A percentile compares a stretch with the other conserved stretches of the same genome.
phyloP scores from a whole-genome alignment of 2,797 vertebrate genomes.

The Cygnus olor region DNA sequence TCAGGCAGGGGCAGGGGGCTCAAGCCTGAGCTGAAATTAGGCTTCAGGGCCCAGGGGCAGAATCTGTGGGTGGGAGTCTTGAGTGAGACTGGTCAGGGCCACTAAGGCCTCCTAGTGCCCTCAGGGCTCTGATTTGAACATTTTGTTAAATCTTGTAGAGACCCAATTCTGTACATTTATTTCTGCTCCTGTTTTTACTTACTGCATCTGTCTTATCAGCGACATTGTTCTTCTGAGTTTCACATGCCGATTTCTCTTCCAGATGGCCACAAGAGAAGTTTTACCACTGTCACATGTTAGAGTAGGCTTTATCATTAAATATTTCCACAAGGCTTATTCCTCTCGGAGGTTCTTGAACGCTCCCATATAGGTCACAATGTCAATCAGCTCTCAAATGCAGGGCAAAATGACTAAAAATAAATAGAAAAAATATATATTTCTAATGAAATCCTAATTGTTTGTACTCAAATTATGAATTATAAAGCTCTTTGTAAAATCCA shows the following conservation, averaged over 20 bases:
- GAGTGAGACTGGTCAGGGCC: background rate
- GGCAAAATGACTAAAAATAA: background rate
- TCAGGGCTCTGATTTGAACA: background rate
- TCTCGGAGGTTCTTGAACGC: background rate
- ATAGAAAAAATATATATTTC: background rate
- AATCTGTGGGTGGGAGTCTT: background rate
- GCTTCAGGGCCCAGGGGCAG: background rate
- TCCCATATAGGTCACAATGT: background rate
- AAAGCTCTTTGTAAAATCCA: background rate
- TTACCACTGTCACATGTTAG: background rate
- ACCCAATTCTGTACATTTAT: background rate
- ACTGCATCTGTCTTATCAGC: background rate
- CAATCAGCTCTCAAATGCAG: background rate
- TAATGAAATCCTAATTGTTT: background rate
- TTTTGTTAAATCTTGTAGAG: background rate
- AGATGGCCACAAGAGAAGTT: background rate
- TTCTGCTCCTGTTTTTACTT: background rate
- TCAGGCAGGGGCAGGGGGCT: fast-evolving
- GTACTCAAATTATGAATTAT: background rate
- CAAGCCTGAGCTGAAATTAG: background rate
- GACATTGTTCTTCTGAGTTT: background rate
- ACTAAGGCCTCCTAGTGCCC: background rate
- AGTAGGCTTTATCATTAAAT: background rate
- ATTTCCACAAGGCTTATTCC: background rate
- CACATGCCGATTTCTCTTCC: background rate